phyloP scores from a whole-genome alignment of 2,113 vertebrate genomes.

The Rhinogobius similis region DNA sequence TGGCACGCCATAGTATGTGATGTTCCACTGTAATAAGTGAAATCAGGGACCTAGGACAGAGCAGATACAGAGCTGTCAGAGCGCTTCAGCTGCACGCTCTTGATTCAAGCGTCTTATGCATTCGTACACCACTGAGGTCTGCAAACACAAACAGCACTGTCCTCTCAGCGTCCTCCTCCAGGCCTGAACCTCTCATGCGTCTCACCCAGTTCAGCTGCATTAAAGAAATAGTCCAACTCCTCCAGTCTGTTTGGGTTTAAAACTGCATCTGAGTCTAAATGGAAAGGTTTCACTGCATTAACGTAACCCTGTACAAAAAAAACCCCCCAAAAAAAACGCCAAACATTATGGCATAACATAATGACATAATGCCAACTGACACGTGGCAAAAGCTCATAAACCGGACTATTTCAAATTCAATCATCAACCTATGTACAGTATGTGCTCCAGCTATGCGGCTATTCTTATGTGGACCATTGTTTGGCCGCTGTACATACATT shows the following conservation, averaged over 20 bases:
- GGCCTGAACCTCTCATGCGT: conserved; percentile 44
- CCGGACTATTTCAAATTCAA: background rate
- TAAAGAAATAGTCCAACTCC: conserved; percentile 37
- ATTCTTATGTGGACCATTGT: background rate
- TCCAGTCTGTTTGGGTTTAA: conserved; percentile 24
- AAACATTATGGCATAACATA: background rate
- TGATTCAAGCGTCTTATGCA: conserved; percentile 43
- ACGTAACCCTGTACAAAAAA: background rate
- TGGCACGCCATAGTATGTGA: conserved; percentile 52
- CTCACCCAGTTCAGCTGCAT: conserved; percentile 33
- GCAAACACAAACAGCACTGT: conserved; percentile 36
- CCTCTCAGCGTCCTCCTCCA: conserved; percentile 28
- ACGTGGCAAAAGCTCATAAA: background rate
- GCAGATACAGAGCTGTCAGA: conserved; percentile 28
- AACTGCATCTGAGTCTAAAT: background rate
- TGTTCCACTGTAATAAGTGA: conserved; percentile 47
- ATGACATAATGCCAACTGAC: background rate
- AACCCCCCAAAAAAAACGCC: no score
- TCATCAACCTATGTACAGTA: background rate
- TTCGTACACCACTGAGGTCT: conserved; percentile 28
- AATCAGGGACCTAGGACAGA: conserved; percentile 8
- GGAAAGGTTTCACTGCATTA: conserved; percentile 3
- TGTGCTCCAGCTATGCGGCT: background rate
- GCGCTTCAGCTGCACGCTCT: conserved; percentile 14
- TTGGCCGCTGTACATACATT: background rate